Conservation (phyloP, 2,797 vertebrate genomes). For the Sebastes kiyomatsui region DNA sequence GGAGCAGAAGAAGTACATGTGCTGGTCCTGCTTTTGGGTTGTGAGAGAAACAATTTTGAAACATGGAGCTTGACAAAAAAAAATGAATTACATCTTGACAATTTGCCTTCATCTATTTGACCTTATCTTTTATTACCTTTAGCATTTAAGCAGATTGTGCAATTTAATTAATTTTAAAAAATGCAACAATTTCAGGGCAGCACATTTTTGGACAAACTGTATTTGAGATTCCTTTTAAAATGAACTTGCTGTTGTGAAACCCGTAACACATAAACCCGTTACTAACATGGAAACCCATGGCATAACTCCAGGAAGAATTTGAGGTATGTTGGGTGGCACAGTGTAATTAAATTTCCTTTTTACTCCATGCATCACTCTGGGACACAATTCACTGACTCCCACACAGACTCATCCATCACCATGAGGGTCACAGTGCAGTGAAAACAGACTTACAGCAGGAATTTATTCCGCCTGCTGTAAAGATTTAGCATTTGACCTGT, state of each 20-base stretch:
- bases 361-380: constrained; percentile 20
- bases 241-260: not conserved
- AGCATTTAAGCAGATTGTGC: not conserved
- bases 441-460: not conserved
- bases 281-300: not conserved
- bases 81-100: not conserved
- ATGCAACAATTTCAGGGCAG: not conserved
- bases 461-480: not conserved
- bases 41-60: no score
- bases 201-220: not conserved
- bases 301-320: constrained; percentile 15
- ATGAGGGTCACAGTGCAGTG: not conserved
- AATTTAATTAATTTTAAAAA: not conserved
- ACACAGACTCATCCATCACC: constrained; percentile 37
- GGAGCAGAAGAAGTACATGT: no score
- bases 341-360: constrained; percentile 48
- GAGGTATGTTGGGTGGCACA: constrained; percentile 14
- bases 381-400: constrained; percentile 16
- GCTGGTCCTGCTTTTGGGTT: no score
- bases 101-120: not conserved
- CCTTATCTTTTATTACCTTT: not conserved
- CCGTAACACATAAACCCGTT: not conserved
- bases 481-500: not conserved
- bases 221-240: not conserved
- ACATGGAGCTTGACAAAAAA: no score